Conservation (phyloP, 2,113 vertebrate genomes). For the Telmatochromis bifrenatus region DNA sequence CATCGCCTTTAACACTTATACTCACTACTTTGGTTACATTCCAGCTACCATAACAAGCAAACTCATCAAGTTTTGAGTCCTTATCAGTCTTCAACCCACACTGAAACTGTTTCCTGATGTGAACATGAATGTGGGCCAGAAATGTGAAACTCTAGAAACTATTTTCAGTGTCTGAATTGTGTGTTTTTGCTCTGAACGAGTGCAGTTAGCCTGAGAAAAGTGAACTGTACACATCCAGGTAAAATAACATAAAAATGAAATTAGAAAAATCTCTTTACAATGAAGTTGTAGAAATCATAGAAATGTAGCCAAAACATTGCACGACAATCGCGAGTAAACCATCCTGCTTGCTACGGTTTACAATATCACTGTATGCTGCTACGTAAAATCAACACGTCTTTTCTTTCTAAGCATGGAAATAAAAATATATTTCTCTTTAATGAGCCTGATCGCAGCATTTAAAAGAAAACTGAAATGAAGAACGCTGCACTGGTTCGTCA, state of each 20-base stretch:
- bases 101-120: neutral
- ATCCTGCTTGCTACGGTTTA: neutral
- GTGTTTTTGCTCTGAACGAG: constrained; percentile 6
- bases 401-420: neutral
- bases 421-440: constrained; percentile 18
- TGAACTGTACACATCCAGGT: neutral
- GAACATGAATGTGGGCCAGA: neutral
- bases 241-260: neutral
- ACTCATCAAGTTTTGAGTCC: neutral
- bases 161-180: constrained; percentile 39
- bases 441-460: neutral
- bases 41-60: constrained; percentile 33
- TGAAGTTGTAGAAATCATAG: neutral
- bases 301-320: constrained; percentile 13
- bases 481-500: neutral
- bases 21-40: constrained; percentile 35
- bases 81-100: neutral
- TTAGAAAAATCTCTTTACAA: neutral
- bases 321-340: neutral
- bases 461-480: constrained; percentile 12
- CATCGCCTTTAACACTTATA: neutral
- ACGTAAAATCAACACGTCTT: neutral
- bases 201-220: constrained; percentile 32
- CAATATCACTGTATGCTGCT: neutral
- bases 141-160: neutral